Evolutionary conservation across 1,140 invertebrate species (phyloP), one percentile per base, ranked within the genome.

Genomic region (Bactericera cockerelli): DNA sequence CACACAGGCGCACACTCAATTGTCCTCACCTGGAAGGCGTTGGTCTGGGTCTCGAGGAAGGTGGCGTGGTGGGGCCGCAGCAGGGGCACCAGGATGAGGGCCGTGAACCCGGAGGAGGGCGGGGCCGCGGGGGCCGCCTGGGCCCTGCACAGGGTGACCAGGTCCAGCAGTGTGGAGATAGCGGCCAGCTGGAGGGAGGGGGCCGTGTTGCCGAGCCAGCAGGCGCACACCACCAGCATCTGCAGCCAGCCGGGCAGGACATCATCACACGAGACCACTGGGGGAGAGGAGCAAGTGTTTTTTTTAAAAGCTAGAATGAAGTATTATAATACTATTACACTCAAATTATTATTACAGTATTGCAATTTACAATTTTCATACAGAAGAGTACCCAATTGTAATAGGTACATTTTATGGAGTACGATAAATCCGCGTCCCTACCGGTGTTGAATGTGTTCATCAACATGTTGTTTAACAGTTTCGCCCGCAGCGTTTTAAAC

Each of bases 241-340:
- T 84, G 80, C 11, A 89, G 69, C 87, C 87, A 89, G n/a, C 76
- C 74, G 0, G 86, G 86, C n/a, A 87, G 55, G 14, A 65, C 31
- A 31, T 68, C 64, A 31, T 61, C 38, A 49, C 49, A 49, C 4
- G 42, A 49, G 6, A 49, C 22, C 22, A 22, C 42, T 49, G 42
- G 8, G 22, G 22, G 10, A n/a, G 28, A 31, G 28, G 4, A 31
- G 28, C 4, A 13, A 31, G 28, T n/a, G n/a, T n/a, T n/a, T n/a
- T n/a, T n/a, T n/a, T n/a, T n/a, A n/a, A n/a, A n/a, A n/a, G n/a
- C n/a, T n/a, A n/a, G n/a, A n/a, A n/a, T n/a, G n/a, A n/a, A n/a
- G n/a, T n/a, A n/a, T n/a, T n/a, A n/a, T n/a, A n/a, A n/a, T n/a
- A n/a, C n/a, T n/a, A n/a, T n/a, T n/a, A n/a, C n/a, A n/a, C n/a